Evolutionary conservation across 1,140 invertebrate species (phyloP), one percentile per base, ranked within the genome.

Genomic region (Ceratina calcarata): DNA sequence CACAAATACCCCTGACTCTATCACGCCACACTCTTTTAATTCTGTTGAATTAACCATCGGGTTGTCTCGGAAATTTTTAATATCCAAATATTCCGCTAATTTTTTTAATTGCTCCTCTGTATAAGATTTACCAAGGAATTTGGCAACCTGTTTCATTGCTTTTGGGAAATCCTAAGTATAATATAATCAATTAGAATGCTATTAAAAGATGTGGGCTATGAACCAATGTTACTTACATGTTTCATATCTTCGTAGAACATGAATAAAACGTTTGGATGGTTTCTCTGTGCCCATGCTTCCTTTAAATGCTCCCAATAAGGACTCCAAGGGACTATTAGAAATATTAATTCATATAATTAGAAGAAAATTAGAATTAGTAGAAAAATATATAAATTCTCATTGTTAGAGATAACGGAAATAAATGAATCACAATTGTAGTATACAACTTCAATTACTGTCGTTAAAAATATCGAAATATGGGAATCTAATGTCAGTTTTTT

Each of bases 191-290:
- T 57, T 66, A 55, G 51, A n/a, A 45, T 20, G 15, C 4, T 15
- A 8, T 27, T 10, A 16, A 61, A 62, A 60, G 10, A 51, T 8
- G 13, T 60, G 24, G 45, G 27, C 8, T 7, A 24, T 69, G 55
- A 45, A 84, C 69, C 57, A 16, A 32, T 72, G 55, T 61, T 22
- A 81, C 80, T 86, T 91, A 95, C 95, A 87, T 94, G 94, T 64
- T 94, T 93, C 90, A 97, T 95, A 82, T 97, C 95, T 91, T 98
- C 97, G 87, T 97, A 98, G 88, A 96, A 97, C 27, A 97, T 87
- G 86, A 97, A 97, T 0, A 97, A 88, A 62, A 97, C 88, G 89
- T 97, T 97, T 8, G 94, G 92, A 86, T 96, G 92, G 80, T 96
- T 78, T 82, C 94, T 93, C 22, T 92, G 88, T 1, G 94, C 86